Conservation (phyloP, 2,888 invertebrate species). For the Molanna angustata region DNA sequence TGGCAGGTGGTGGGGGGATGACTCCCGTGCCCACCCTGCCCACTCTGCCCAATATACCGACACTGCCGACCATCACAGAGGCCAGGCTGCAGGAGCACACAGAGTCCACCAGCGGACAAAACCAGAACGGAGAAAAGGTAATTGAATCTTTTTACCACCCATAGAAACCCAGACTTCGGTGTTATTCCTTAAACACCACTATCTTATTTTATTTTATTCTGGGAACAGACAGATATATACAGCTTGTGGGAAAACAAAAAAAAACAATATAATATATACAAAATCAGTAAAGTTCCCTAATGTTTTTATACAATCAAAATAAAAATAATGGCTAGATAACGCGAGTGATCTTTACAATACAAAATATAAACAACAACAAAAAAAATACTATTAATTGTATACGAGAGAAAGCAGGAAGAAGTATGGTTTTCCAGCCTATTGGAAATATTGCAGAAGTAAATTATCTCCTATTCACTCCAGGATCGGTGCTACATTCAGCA, state of each 20-base stretch:
- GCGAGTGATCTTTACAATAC: no score
- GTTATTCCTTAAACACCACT: neutral
- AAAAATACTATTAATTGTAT: neutral
- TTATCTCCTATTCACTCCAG: no score
- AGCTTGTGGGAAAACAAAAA: no score
- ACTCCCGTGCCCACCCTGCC: slow-evolving; percentile 60
- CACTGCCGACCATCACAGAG: slow-evolving; percentile 87
- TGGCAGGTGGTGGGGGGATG: slow-evolving; percentile 54
- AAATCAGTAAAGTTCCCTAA: no score
- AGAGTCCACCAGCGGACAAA: slow-evolving; percentile 44
- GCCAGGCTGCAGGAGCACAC: slow-evolving; percentile 67
- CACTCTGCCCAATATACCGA: slow-evolving; percentile 80
- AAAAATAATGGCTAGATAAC: no score
- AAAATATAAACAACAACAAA: no score
- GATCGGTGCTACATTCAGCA: no score
- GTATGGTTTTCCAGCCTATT: no score
- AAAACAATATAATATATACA: no score
- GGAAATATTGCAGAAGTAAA: no score
- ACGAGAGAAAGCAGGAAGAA: neutral
- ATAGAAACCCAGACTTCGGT: neutral
- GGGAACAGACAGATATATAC: no score
- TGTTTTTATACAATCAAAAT: no score
- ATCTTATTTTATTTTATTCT: neutral
- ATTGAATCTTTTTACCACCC: neutral
- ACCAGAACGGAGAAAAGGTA: neutral